Conservation (phyloP, 2,113 vertebrate species). For the Panthera uncia region DNA sequence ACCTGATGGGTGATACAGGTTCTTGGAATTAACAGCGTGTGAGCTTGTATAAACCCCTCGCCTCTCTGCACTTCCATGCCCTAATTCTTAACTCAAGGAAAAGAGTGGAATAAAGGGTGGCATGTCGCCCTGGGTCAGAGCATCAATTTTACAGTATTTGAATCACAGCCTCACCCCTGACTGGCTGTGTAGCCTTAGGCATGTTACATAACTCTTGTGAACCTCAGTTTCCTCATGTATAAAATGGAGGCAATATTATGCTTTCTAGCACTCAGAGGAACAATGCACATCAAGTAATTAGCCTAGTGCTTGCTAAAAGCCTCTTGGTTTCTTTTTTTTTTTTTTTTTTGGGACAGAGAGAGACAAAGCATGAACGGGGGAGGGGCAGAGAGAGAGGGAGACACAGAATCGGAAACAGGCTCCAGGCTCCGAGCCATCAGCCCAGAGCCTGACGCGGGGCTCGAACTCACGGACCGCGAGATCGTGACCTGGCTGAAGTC, state of each 20-base stretch:
- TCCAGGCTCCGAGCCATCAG: too few species aligned
- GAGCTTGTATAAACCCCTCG: not conserved
- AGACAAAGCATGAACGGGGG: too few species aligned
- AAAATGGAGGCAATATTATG: not conserved
- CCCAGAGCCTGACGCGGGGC: too few species aligned
- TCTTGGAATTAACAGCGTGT: not conserved
- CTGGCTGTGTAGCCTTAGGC: too few species aligned
- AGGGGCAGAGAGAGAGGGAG: too few species aligned
- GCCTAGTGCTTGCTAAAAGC: not conserved
- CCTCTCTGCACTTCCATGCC: not conserved
- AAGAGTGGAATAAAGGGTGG: not conserved
- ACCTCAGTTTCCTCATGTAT: not conserved
- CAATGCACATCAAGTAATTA: not conserved
- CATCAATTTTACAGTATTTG: not conserved
- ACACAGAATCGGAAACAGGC: too few species aligned
- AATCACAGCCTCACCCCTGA: not conserved
- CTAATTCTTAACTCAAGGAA: not conserved
- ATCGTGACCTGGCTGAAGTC: too few species aligned
- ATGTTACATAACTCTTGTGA: not conserved
- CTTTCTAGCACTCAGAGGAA: not conserved
- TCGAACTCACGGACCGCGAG: too few species aligned
- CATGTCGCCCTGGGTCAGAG: not conserved
- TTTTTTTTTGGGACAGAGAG: too few species aligned
- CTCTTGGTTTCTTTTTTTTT: not conserved
- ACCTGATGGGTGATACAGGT: not conserved